These are phyloP conservation scores for Ophthalmolycus amberensis DNA, from an alignment of 2,113 vertebrate genomes.

Conservation along the genomic window DNA sequence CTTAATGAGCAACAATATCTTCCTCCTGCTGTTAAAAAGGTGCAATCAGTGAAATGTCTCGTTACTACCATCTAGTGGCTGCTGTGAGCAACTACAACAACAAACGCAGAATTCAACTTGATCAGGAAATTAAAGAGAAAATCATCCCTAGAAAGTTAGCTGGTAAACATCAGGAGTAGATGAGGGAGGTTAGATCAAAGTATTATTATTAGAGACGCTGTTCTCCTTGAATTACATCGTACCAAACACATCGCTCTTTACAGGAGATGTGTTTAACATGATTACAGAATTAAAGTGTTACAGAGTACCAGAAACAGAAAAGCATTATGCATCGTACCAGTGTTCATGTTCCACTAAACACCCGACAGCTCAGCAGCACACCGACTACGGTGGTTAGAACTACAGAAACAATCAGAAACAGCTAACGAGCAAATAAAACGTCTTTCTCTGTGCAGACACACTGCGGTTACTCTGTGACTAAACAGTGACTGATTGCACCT, in stretches of 20 bases:
- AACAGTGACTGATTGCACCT: constrained; percentile 27
- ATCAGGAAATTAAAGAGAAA: background rate
- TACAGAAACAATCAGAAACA: too few species aligned
- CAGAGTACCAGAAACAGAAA: background rate
- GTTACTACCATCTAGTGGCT: background rate
- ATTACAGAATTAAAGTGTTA: background rate
- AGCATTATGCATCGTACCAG: background rate
- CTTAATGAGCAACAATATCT: background rate
- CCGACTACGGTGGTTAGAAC: too few species aligned
- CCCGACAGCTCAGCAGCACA: too few species aligned
- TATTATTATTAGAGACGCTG: background rate
- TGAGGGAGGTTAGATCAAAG: background rate
- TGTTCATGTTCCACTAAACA: background rate
- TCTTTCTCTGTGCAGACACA: background rate
- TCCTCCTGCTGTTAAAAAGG: background rate
- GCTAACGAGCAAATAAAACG: too few species aligned
- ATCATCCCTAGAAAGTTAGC: background rate
- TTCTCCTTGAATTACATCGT: background rate
- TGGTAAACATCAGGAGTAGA: background rate
- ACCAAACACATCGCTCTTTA: background rate
- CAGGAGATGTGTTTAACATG: background rate
- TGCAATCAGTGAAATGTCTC: background rate
- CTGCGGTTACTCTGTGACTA: background rate
- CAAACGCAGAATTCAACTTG: background rate
- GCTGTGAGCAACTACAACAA: background rate